A percentile compares a stretch with the other conserved stretches of the same genome.
These are phyloP conservation scores for Cyanistes caeruleus DNA, from an alignment of 2,113 vertebrate genomes.

Conservation along the genomic window DNA sequence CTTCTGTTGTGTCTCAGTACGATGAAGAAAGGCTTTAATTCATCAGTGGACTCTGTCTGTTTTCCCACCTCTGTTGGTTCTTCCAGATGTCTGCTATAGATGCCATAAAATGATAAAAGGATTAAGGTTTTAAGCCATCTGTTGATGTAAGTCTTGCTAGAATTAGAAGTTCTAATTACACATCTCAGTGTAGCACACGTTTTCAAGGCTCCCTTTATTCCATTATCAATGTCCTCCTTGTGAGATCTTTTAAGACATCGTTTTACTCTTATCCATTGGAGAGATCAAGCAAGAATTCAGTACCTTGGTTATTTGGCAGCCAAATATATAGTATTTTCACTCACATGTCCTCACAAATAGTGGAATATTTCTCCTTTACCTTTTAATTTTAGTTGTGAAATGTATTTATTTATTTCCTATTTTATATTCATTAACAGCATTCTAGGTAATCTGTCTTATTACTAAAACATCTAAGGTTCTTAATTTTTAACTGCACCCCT, in stretches of 20 bases:
- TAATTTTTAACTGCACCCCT: neutral
- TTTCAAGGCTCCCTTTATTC: slow-evolving; percentile 3
- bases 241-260: neutral
- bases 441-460: neutral
- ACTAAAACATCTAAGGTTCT: neutral
- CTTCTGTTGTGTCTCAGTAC: neutral
- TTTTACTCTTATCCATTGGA: neutral
- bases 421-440: neutral
- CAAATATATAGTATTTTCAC: neutral
- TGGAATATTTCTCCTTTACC: neutral
- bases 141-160: neutral
- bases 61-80: neutral
- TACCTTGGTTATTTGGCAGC: neutral
- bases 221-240: neutral
- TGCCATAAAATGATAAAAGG: slow-evolving; percentile 34
- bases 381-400: neutral
- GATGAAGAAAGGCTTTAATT: neutral
- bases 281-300: neutral
- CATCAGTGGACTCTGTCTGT: neutral
- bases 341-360: neutral
- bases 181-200: neutral
- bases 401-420: neutral
- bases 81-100: slow-evolving; percentile 2
- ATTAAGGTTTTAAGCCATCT: slow-evolving; percentile 26
- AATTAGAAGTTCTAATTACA: neutral